Conservation (phyloP, 2,113 vertebrate species). For the Psilopsiagon aymara region DNA sequence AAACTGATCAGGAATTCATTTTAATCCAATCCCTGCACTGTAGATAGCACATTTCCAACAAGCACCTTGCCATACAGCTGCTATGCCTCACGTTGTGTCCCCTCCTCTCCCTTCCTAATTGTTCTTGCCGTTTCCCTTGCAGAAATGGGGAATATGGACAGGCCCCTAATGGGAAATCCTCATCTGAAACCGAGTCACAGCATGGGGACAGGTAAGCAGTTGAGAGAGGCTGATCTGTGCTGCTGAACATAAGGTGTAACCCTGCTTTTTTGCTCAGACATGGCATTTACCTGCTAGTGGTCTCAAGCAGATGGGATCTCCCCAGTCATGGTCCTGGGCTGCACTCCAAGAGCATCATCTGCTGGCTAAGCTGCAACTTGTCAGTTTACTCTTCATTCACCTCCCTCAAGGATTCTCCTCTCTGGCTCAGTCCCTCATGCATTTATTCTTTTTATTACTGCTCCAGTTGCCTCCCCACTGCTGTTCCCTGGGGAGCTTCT, state of each 20-base stretch:
- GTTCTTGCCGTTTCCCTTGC: background rate
- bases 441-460: fast-evolving
- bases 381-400: background rate
- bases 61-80: background rate
- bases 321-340: background rate
- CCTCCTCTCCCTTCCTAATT: background rate
- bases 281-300: background rate
- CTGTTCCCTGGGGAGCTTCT: background rate
- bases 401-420: background rate
- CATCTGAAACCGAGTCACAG: background rate
- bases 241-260: background rate
- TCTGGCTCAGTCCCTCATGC: background rate
- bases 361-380: background rate
- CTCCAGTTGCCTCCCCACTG: background rate
- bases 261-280: background rate
- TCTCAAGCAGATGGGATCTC: background rate
- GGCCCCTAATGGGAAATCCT: background rate
- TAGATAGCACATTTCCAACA: fast-evolving
- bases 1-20: background rate
- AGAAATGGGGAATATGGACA: background rate
- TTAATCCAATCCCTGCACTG: background rate
- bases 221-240: background rate
- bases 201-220: background rate
- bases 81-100: background rate
- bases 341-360: background rate